These are phyloP conservation scores for Pseudomyrmex sp. DNA, from an alignment of 1,140 invertebrate species.

Conservation along the genomic window DNA sequence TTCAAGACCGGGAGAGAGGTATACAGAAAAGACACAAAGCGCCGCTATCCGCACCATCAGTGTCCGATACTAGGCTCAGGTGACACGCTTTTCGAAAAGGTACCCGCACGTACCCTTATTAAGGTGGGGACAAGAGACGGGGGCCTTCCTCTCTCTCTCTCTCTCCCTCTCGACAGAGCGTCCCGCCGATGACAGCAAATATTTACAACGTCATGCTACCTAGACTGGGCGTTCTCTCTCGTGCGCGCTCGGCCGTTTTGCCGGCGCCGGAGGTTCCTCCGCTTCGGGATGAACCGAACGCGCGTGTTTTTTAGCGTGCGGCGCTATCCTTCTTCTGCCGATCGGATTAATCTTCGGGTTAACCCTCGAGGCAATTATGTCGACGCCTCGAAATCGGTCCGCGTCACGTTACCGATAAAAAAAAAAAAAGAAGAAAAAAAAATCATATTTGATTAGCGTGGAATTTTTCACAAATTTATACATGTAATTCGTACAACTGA, in stretches of 20 bases:
- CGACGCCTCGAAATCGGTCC: conserved; percentile 1
- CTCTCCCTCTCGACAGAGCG: conserved; percentile 25
- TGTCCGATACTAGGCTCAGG: conserved; percentile 79
- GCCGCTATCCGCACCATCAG: conserved; percentile 79
- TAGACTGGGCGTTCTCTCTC: conserved; percentile 69
- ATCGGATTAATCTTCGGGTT: conserved; percentile 51
- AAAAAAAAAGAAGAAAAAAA: too few relatives aligned
- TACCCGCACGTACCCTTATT: conserved; percentile 67
- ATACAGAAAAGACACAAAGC: conserved; percentile 70
- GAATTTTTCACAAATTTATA: conserved; percentile 10
- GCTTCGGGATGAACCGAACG: background rate
- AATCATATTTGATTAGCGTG: background rate
- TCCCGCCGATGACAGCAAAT: conserved; percentile 79
- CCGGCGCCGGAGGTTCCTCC: conserved; percentile 44
- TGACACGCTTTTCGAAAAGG: conserved; percentile 76
- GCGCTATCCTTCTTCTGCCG: background rate
- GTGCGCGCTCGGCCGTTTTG: conserved; percentile 36
- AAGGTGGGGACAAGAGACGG: conserved; percentile 64
- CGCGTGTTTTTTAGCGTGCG: conserved; percentile 22
- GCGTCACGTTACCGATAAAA: background rate
- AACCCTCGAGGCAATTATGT: conserved; percentile 26
- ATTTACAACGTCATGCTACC: conserved; percentile 80
- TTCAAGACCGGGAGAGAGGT: conserved; percentile 51
- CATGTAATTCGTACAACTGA: background rate
- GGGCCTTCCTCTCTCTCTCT: too few relatives aligned